Evolutionary conservation across 1,140 invertebrate genomes (phyloP).

Genomic region (Drosophila subobscura): DNA sequence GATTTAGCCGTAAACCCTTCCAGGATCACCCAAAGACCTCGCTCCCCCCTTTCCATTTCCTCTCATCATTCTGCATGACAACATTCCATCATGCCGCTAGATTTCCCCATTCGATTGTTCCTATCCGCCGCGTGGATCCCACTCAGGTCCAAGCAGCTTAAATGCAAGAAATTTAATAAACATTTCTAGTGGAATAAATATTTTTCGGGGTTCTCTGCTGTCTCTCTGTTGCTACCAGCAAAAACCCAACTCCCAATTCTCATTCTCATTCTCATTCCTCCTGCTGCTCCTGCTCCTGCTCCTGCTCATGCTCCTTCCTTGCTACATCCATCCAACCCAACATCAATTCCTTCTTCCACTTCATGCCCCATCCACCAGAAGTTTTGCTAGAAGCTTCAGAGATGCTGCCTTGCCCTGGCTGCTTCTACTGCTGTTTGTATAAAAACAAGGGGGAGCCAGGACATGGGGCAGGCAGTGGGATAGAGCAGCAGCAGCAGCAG

Average conservation of each 20-base stretch:
- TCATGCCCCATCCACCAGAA: constrained; percentile 18
- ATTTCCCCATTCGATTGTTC: constrained; percentile 33
- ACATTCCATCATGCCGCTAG: constrained; percentile 2
- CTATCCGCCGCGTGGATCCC: constrained; percentile 41
- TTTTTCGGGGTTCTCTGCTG: constrained; percentile 51
- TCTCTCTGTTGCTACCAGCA: constrained; percentile 29
- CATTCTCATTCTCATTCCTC: constrained; percentile 5
- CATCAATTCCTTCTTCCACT: constrained; percentile 43
- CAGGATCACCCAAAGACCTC: no score
- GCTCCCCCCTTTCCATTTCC: no score
- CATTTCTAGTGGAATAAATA: constrained; percentile 73
- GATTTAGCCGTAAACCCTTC: no score
- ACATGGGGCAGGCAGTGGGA: constrained; percentile 21
- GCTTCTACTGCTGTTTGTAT: constrained; percentile 62
- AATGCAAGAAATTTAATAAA: constrained; percentile 81
- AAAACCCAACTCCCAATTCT: not conserved
- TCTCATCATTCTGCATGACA: no score
- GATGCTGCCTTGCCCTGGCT: constrained; percentile 1
- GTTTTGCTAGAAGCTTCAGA: constrained; percentile 49
- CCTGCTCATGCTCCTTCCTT: not conserved
- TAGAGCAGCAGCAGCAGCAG: constrained; percentile 41
- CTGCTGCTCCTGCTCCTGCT: constrained; percentile 18
- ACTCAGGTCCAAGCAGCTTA: constrained; percentile 66
- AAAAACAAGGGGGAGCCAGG: constrained; percentile 59
- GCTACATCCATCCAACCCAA: constrained; percentile 25